Base-by-base conservation (phyloP, 2,113 vertebrate species). In the Cromileptes altivelis region DNA sequence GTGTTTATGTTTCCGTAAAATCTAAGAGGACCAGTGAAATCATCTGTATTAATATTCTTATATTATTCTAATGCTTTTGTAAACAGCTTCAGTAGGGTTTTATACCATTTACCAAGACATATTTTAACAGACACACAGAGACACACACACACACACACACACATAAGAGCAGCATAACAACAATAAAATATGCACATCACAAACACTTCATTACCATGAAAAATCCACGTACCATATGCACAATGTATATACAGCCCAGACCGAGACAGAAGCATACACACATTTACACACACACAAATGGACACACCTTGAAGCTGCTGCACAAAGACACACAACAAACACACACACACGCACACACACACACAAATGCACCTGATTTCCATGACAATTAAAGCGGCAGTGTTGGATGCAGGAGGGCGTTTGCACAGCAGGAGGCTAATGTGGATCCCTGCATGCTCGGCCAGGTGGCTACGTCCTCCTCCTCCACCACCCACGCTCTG, bases 311-410 rank as follows among this genome's bases (percentile, higher is more conserved):
- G 37, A 15, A 45, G 57, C 57, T 71, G 47, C 42, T 70, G 47
- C 85, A 82, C 67, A 72, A 33, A 72, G 27, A 70, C 52, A 58
- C 37, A 47, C 57, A 7, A 37, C 33, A 37, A 37, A 60, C 47
- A 55, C 40, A 56, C 23, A 47, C 49, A 62, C 42, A 62, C 75
- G 53, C 63, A 84, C 68, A 88, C 52, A 74, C 75, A 60, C 70
- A 73, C 33, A 71, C 25, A 76, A 18, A 68, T 42, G 55, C 19
- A 87, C 71, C 81, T 90, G 70, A 94, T 95, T 95, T 91, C 92
- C 93, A 95, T 93, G 85, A 95, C 92, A 95, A 94, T 95, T 85
- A 91, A 92, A 94, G 83, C 77, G 68, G 78, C 53, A 25, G 75
- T 79, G 70, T 70, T 91, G 85, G 89, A 95, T 90, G 86, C 77